phyloP scores from a whole-genome alignment of 2,888 invertebrate genomes.

The Brachyopa scutellaris region DNA sequence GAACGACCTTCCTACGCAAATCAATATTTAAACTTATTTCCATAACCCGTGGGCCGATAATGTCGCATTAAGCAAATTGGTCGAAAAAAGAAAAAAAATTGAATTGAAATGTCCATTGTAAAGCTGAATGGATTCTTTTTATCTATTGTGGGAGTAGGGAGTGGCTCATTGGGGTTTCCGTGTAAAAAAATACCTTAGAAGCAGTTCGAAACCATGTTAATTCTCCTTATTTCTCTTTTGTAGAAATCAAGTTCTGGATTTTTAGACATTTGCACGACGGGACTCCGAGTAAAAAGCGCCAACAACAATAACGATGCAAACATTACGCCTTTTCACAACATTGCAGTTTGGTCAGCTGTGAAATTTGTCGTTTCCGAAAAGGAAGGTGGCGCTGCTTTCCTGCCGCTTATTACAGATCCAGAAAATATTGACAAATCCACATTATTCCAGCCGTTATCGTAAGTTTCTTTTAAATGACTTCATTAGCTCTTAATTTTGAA shows the following conservation, averaged over 20 bases:
- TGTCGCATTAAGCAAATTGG: no score
- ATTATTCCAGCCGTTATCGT: conserved; percentile 84
- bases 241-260: conserved; percentile 79
- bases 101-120: no score
- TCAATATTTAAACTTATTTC: no score
- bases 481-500: background rate
- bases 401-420: conserved; percentile 92
- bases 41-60: no score
- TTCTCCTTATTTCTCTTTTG: no score
- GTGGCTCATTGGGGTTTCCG: no score
- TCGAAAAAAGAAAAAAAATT: no score
- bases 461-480: conserved; percentile 25
- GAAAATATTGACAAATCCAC: conserved; percentile 89
- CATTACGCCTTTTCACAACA: conserved; percentile 93
- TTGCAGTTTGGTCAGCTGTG: conserved; percentile 96
- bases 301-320: conserved; percentile 76
- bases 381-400: conserved; percentile 87
- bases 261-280: conserved; percentile 82
- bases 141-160: no score
- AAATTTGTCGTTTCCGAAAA: conserved; percentile 89
- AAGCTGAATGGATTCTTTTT: no score
- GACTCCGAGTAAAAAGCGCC: conserved; percentile 87
- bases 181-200: no score
- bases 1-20: no score
- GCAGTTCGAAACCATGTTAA: no score